Conservation (phyloP, 1,140 invertebrate genomes). For the Thaumatotibia leucotreta region DNA sequence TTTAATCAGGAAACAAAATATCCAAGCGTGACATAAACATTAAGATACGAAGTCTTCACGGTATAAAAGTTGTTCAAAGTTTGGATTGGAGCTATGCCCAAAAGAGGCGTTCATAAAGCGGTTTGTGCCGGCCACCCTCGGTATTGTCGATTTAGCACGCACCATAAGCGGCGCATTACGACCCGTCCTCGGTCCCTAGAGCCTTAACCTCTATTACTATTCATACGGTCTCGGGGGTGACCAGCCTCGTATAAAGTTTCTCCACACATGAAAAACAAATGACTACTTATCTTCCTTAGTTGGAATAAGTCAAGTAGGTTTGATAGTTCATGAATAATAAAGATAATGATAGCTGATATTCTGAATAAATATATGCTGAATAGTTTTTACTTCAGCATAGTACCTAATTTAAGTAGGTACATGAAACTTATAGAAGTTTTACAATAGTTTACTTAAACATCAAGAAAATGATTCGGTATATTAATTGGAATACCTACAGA, state of each 20-base stretch:
- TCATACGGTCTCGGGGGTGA: constrained; percentile 59
- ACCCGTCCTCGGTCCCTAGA: constrained; percentile 36
- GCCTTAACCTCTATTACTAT: constrained; percentile 67
- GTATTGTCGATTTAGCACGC: constrained; percentile 72
- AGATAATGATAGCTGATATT: neutral
- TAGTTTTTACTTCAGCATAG: neutral
- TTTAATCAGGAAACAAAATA: neutral
- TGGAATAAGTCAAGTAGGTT: neutral
- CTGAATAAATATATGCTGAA: neutral
- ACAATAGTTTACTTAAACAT: neutral
- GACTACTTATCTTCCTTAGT: constrained; percentile 26
- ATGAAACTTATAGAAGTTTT: neutral
- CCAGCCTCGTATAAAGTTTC: constrained; percentile 39
- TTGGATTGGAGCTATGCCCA: constrained; percentile 43
- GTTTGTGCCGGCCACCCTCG: constrained; percentile 50
- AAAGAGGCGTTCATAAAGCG: constrained; percentile 50
- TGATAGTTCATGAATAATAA: neutral
- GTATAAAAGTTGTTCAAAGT: constrained; percentile 33
- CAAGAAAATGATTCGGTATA: neutral
- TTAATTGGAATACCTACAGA: constrained; percentile 5
- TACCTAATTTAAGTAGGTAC: neutral
- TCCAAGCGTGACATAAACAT: neutral
- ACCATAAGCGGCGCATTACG: constrained; percentile 62
- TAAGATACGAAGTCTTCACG: constrained; percentile 24
- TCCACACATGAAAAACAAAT: constrained; percentile 23